A percentile compares a stretch with the other conserved stretches of the same genome.
phyloP scores from a whole-genome alignment of 2,888 invertebrate genomes.

The Apodemia duryi region DNA sequence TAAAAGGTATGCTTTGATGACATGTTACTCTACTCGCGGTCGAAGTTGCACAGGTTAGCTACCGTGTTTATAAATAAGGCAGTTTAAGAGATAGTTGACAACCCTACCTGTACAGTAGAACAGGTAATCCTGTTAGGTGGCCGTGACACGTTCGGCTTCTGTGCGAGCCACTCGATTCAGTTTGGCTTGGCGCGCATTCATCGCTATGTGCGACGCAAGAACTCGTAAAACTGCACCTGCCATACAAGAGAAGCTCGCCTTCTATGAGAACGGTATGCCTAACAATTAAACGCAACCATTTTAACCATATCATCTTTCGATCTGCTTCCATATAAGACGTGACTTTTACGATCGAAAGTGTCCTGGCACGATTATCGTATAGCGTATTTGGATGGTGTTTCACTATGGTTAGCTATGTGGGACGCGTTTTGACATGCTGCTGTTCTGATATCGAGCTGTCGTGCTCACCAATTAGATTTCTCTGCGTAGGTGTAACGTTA shows the following conservation, averaged over 20 bases:
- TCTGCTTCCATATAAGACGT: slow-evolving; percentile 39
- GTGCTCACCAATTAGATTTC: neutral
- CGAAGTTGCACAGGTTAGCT: too few relatives aligned
- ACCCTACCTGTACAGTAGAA: slow-evolving; percentile 63
- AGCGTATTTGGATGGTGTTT: slow-evolving; percentile 49
- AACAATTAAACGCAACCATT: slow-evolving; percentile 24
- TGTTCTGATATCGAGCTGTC: neutral
- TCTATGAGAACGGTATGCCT: slow-evolving; percentile 74
- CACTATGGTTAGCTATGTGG: slow-evolving; percentile 64
- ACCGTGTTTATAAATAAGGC: too few relatives aligned
- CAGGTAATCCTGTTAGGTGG: slow-evolving; percentile 78
- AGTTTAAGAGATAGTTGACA: too few relatives aligned
- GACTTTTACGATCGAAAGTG: slow-evolving; percentile 57
- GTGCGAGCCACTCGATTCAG: slow-evolving; percentile 46
- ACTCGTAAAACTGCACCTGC: slow-evolving; percentile 66
- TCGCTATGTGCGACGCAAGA: slow-evolving; percentile 67
- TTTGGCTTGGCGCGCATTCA: slow-evolving; percentile 50
- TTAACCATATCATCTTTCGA: slow-evolving; percentile 35
- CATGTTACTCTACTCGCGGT: too few relatives aligned
- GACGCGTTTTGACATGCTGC: slow-evolving; percentile 49
- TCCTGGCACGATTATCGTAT: slow-evolving; percentile 43
- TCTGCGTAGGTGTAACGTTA: neutral
- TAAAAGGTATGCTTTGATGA: too few relatives aligned
- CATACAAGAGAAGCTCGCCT: slow-evolving; percentile 73
- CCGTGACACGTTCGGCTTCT: slow-evolving; percentile 76